phyloP scores from a whole-genome alignment of 2,888 invertebrate species.

The Epinotia bilunana region DNA sequence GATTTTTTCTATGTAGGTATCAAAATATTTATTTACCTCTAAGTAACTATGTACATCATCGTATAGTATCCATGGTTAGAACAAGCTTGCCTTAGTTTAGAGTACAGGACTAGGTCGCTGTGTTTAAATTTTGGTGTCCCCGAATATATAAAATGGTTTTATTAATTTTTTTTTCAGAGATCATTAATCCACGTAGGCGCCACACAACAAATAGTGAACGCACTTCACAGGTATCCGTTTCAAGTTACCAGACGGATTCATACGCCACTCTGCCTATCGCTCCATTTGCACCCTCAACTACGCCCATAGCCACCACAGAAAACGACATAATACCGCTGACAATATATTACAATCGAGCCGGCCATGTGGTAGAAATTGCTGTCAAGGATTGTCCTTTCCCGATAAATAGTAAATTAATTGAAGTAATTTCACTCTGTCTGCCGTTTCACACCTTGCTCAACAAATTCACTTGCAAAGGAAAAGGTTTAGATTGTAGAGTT shows the following conservation, averaged over 20 bases:
- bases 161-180: background rate
- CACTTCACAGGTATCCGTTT: conserved; percentile 6
- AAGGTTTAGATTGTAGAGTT: conserved; percentile 49
- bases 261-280: background rate
- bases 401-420: conserved; percentile 56
- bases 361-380: conserved; percentile 57
- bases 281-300: background rate
- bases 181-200: background rate
- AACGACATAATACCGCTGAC: conserved; percentile 51
- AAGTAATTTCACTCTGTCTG: conserved; percentile 57
- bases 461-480: conserved; percentile 56
- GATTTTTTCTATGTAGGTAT: too few relatives aligned
- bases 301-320: background rate
- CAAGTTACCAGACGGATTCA: conserved; percentile 1
- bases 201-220: background rate
- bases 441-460: conserved; percentile 60
- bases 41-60: too few relatives aligned
- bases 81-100: too few relatives aligned
- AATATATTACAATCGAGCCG: conserved; percentile 55
- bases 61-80: too few relatives aligned
- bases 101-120: too few relatives aligned
- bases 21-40: too few relatives aligned
- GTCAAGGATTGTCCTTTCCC: conserved; percentile 49
- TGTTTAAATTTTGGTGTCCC: too few relatives aligned
- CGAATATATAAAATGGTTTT: too few relatives aligned